phyloP scores from a whole-genome alignment of 2,888 invertebrate species.

The Geophilus truncorum region DNA sequence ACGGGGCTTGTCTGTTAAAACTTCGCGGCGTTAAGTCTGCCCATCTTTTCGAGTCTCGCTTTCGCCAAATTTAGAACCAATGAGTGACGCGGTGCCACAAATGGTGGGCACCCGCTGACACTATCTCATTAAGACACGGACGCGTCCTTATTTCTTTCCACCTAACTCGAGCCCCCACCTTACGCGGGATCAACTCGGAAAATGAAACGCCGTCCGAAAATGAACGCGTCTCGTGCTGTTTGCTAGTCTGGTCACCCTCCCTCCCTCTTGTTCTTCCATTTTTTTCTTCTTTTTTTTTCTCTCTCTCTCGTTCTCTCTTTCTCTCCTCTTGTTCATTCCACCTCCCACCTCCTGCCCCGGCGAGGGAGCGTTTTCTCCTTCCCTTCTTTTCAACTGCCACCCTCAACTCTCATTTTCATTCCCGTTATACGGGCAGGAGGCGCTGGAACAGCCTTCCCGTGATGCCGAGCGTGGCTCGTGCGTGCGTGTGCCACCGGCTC shows the following conservation, averaged over 20 bases:
- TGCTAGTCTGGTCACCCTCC: neutral
- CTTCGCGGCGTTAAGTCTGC: neutral
- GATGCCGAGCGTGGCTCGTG: slow-evolving; percentile 15
- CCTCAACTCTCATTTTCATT: slow-evolving; percentile 28
- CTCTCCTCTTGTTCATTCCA: slow-evolving; percentile 20
- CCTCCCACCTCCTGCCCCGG: neutral
- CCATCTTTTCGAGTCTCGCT: neutral
- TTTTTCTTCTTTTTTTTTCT: slow-evolving; percentile 28
- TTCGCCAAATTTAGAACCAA: neutral
- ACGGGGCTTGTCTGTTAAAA: neutral
- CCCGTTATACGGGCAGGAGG: slow-evolving; percentile 5
- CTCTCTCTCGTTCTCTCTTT: slow-evolving; percentile 28
- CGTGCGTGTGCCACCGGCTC: slow-evolving; percentile 10
- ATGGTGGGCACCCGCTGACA: neutral
- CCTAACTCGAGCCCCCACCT: neutral
- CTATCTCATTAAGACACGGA: neutral
- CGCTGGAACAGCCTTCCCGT: slow-evolving; percentile 9
- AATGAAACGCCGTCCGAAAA: neutral
- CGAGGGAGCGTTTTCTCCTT: slow-evolving; percentile 23
- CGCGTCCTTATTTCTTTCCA: neutral
- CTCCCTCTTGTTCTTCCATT: neutral
- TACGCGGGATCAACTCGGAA: neutral
- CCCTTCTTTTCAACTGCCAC: slow-evolving; percentile 30
- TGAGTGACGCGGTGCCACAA: neutral
- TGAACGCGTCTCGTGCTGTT: neutral